Evolutionary conservation across 2,113 vertebrate genomes (phyloP), one percentile per base, ranked within the genome.

Genomic region (Gallinago jamesoni): DNA sequence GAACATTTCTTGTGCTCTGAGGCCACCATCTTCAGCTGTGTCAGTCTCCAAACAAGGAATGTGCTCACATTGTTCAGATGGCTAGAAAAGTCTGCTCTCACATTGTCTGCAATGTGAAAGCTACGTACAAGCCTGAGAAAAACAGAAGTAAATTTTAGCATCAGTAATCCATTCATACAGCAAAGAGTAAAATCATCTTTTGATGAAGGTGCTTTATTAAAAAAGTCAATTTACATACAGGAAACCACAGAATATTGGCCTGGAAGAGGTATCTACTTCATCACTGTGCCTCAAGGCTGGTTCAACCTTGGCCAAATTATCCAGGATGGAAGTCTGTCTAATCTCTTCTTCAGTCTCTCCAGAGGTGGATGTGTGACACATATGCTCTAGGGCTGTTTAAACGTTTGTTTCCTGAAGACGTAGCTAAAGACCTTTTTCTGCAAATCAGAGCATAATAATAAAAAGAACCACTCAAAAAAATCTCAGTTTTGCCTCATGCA

Each of bases 1-100:
- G 60, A 47, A 21, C 0, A 0, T 18, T 21, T 56, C 14, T 78
- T 2, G 0, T 28, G 10, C 31, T 70, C 23, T 43, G 31, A 80
- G 53, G 37, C 20, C 37, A 75, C 22, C 22, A 20, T 20, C 33
- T 84, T 76, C 24, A 48, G 37, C 30, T 60, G 25, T 60, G 64
- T 33, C 12, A n/a, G 21, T 45, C 14, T 45, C 52, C 52, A 80
- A 55, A 30, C 20, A 79, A 52, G 7, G 18, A 14, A 47, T 7
- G 9, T 0, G 1, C 19, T 84, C 3, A 0, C 27, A 33, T 31
- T 15, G 9, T 12, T 48, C 30, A 81, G 20, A 35, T 2, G 9
- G 18, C 11, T 47, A 52, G 13, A n/a, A 56, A 78, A 35, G 31
- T 23, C 39, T 77, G 15, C 47, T 57, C 18, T 16, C 21, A 24